A percentile compares a stretch with the other conserved stretches of the same genome.
These are phyloP conservation scores for Diloba caeruleocephala DNA, from an alignment of 2,888 invertebrate genomes.

Conservation along the genomic window DNA sequence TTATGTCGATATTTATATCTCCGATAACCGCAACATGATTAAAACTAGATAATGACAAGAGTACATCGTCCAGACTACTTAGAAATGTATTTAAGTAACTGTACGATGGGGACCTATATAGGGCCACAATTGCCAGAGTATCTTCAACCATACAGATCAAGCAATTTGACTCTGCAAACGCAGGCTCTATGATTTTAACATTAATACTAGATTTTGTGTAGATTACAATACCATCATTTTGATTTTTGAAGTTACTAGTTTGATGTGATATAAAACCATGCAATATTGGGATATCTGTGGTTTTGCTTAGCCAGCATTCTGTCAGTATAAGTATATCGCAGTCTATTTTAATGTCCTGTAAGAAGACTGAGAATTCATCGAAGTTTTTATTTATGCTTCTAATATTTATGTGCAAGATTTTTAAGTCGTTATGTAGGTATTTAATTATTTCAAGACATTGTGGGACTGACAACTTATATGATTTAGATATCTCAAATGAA, in stretches of 20 bases:
- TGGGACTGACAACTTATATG: not conserved
- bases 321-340: not conserved
- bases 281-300: not conserved
- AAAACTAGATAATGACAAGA: not conserved
- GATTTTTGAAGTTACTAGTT: too few species aligned
- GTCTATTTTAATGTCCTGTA: not conserved
- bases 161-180: not conserved
- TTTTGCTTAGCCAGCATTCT: not conserved
- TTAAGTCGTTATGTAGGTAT: not conserved
- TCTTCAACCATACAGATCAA: not conserved
- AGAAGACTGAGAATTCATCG: not conserved
- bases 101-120: too few species aligned
- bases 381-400: not conserved
- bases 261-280: not conserved
- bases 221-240: not conserved
- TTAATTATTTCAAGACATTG: not conserved
- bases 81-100: not conserved
- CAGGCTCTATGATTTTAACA: not conserved
- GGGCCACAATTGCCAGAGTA: not conserved
- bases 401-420: not conserved
- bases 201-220: not conserved
- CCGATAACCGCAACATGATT: not conserved
- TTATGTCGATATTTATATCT: not conserved
- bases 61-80: not conserved
- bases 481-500: not conserved